Percentiles rank a stretch among this genome's conserved stretches.
These are phyloP conservation scores for Apogon hyalosoma DNA, from an alignment of 2,797 vertebrate species.

Conservation along the genomic window DNA sequence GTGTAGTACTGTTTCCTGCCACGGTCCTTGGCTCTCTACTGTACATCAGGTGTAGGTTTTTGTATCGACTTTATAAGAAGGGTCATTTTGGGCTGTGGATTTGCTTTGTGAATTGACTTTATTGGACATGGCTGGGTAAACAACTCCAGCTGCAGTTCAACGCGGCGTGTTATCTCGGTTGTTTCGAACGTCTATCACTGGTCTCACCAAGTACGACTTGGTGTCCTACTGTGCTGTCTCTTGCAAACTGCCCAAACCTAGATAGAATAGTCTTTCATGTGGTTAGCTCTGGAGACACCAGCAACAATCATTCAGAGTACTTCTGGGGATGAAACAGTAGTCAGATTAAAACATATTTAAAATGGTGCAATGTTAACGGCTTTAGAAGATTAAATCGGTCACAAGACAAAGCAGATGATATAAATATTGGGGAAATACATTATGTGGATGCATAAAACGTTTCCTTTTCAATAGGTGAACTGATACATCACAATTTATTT, in stretches of 20 bases:
- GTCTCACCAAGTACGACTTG: conserved; percentile 60
- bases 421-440: conserved; percentile 57
- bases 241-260: conserved; percentile 56
- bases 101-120: conserved; percentile 59
- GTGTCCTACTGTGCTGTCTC: conserved; percentile 53
- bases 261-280: conserved; percentile 53
- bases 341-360: conserved; percentile 57
- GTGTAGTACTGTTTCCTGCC: conserved; percentile 87
- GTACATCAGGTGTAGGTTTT: conserved; percentile 76
- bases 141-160: conserved; percentile 70
- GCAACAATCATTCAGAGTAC: conserved; percentile 63
- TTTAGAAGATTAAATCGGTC: conserved; percentile 62
- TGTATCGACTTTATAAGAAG: conserved; percentile 68
- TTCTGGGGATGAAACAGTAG: conserved; percentile 61
- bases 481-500: conserved; percentile 45
- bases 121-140: conserved; percentile 66
- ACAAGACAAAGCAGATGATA: conserved; percentile 68
- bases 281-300: conserved; percentile 62
- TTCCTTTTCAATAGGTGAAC: conserved; percentile 54
- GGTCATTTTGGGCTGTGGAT: conserved; percentile 62
- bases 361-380: conserved; percentile 63
- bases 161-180: conserved; percentile 59
- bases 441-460: conserved; percentile 47
- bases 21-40: conserved; percentile 83
- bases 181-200: conserved; percentile 62